Conservation (phyloP, 2,797 vertebrate genomes). For the Thamnophis elegans region DNA sequence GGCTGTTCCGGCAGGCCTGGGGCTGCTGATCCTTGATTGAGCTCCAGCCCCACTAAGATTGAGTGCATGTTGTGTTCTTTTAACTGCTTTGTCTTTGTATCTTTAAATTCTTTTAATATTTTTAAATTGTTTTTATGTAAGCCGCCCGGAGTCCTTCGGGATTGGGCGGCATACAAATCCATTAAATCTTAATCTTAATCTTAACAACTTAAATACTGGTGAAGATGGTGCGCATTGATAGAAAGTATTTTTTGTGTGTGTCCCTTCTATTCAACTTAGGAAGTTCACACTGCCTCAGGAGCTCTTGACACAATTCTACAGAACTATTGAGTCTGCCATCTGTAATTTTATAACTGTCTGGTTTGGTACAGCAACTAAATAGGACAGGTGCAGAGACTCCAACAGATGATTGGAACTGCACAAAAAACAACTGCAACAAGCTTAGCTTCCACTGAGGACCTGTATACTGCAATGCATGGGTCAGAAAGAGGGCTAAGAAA, state of each 20-base stretch:
- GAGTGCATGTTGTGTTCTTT: too few species aligned
- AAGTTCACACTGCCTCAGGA: not conserved
- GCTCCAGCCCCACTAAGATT: too few species aligned
- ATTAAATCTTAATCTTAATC: too few species aligned
- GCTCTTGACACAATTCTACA: not conserved
- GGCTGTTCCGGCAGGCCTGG: too few species aligned
- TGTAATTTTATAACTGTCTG: not conserved
- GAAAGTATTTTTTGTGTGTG: not conserved
- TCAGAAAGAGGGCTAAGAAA: not conserved
- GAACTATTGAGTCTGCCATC: not conserved
- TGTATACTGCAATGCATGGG: not conserved
- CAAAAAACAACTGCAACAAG: not conserved
- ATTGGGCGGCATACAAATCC: too few species aligned
- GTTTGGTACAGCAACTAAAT: not conserved
- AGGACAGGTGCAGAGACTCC: not conserved
- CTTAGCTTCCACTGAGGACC: not conserved
- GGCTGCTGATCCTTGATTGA: too few species aligned
- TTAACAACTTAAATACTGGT: not conserved
- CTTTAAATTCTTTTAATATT: too few species aligned
- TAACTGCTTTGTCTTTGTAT: too few species aligned
- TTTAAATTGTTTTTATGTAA: too few species aligned
- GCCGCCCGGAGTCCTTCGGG: too few species aligned
- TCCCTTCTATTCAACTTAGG: not conserved
- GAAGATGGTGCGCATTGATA: not conserved
- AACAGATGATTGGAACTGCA: not conserved